Conservation (phyloP, 1,140 invertebrate species). For the Drosophila subobscura region DNA sequence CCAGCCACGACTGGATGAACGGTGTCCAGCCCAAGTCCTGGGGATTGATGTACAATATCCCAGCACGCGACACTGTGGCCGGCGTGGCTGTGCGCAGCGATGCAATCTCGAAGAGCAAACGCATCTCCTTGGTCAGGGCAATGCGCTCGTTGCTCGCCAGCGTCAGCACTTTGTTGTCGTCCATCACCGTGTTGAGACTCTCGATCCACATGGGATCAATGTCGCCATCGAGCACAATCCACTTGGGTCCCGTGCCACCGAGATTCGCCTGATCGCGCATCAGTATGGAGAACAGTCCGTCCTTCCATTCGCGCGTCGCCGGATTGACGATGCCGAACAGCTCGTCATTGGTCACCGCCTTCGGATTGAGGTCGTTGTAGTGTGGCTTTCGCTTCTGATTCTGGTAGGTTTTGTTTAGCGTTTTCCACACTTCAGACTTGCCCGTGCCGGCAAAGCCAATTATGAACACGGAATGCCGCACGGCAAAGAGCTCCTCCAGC, state of each 20-base stretch:
- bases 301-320: slow-evolving; percentile 97
- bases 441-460: slow-evolving; percentile 94
- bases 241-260: slow-evolving; percentile 90
- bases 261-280: slow-evolving; percentile 97
- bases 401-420: slow-evolving; percentile 90
- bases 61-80: slow-evolving; percentile 96
- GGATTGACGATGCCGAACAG: slow-evolving; percentile 98
- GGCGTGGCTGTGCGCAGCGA: slow-evolving; percentile 96
- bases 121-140: slow-evolving; percentile 94
- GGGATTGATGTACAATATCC: slow-evolving; percentile 95
- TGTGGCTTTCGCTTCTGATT: slow-evolving; percentile 91
- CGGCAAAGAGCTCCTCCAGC: slow-evolving; percentile 92
- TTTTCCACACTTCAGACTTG: slow-evolving; percentile 95
- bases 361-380: slow-evolving; percentile 96
- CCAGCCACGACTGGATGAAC: slow-evolving; percentile 96
- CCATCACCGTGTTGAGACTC: slow-evolving; percentile 94
- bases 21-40: slow-evolving; percentile 98
- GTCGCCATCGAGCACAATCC: slow-evolving; percentile 98
- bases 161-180: slow-evolving; percentile 94
- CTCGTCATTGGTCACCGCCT: slow-evolving; percentile 98
- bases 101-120: slow-evolving; percentile 96
- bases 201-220: slow-evolving; percentile 99
- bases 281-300: slow-evolving; percentile 95
- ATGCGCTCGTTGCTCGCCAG: slow-evolving; percentile 97
- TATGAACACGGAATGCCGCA: slow-evolving; percentile 95